Evolutionary conservation across 2,888 invertebrate species (phyloP), one percentile per base, ranked within the genome.

Genomic region (Xestobium rufovillosum): DNA sequence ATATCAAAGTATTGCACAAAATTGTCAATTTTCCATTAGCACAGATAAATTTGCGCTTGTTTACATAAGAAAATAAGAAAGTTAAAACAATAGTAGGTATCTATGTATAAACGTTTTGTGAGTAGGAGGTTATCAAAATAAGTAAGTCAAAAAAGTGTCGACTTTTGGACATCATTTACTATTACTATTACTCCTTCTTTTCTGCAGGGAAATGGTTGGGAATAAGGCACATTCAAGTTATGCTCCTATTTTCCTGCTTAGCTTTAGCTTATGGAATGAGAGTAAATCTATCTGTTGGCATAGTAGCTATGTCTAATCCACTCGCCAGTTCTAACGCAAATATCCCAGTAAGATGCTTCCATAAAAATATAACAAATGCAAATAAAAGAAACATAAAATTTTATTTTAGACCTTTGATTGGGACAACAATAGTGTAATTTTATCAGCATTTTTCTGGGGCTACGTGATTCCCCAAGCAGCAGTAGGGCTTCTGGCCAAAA

Each of bases 401-500:
- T n/a, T 36, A 36, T 13, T 44, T 16, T 48, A 73, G 72, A 57
- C 61, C 48, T 78, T 63, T 54, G 46, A 71, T 1, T 80, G 80
- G 80, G 53, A 59, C 3, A 57, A 68, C 35, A 51, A 61, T 3
- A 69, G 71, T 4, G 51, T 75, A 36, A 70, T 84, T 17, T 63
- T 83, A 3, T 82, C 82, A 8, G 80, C 84, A 1, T 85, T 84
- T 60, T 83, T 83, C 60, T 81, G 83, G 82, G 85, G 85, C 2
- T 85, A 85, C 56, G 70, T 81, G 1, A 42, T 79, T 1, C 75
- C 80, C 11, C 86, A 86, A 61, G 61, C 84, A 1, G 80, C 80
- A 0, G 75, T 76, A 0, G 80, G 82, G 0, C 69, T 80, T 43
- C 57, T 90, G 30, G 82, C 84, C 0, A 78, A 79, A 50, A 68